A percentile compares a stretch with the other conserved stretches of the same genome.
These are phyloP conservation scores for Branchellion lobata DNA, from an alignment of 2,888 invertebrate species.

Conservation along the genomic window DNA sequence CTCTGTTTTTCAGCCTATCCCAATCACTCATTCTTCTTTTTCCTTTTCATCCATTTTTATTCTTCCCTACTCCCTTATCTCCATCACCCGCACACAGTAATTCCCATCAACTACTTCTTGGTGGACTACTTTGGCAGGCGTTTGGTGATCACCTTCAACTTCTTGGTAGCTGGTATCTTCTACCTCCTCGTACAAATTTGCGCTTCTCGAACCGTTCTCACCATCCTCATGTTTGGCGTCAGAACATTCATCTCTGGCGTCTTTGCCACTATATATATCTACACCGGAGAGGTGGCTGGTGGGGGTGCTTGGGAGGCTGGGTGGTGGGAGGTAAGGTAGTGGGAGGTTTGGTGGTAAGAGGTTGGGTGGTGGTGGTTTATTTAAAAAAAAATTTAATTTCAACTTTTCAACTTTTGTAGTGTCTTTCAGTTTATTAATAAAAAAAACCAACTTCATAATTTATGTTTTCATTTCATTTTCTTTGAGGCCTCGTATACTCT, in stretches of 20 bases:
- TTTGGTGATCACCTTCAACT: constrained; percentile 49
- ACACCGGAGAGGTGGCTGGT: constrained; percentile 61
- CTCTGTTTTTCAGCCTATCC: background rate
- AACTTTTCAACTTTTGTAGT: no score
- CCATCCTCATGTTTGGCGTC: constrained; percentile 57
- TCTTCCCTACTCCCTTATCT: background rate
- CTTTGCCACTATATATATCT: constrained; percentile 60
- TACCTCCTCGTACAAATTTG: constrained; percentile 52
- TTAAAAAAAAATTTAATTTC: no score
- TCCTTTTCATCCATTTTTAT: no score
- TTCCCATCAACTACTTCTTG: constrained; percentile 59
- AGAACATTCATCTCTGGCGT: constrained; percentile 58
- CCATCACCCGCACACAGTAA: constrained; percentile 54
- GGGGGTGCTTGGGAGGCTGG: background rate
- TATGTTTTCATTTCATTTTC: no score
- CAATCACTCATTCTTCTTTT: background rate
- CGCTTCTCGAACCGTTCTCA: constrained; percentile 55
- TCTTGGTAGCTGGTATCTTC: constrained; percentile 49
- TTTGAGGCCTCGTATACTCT: no score
- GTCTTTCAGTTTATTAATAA: no score
- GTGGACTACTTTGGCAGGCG: constrained; percentile 59
- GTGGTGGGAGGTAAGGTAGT: no score
- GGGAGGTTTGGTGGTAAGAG: no score
- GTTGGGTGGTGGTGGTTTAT: no score
- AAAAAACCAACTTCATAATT: no score